These are phyloP conservation scores for Heliconius melpomene DNA, from an alignment of 1,140 invertebrate genomes.

Conservation along the genomic window DNA sequence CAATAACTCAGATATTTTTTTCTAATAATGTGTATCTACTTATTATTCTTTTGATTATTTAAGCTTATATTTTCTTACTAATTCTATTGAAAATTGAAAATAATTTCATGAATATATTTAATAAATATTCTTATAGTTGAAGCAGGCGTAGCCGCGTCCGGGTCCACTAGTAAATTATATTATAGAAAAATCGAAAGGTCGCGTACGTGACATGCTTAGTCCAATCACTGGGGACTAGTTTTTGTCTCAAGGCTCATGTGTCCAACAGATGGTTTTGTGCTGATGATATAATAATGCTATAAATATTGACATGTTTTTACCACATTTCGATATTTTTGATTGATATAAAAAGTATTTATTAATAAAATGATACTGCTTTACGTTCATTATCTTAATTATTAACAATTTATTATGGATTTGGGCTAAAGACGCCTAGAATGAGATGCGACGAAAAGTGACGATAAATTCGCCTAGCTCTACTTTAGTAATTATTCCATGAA, in stretches of 20 bases:
- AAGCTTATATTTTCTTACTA: too few relatives aligned
- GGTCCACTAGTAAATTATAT: background rate
- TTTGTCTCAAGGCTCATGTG: slow-evolving; percentile 49
- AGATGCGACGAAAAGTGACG: background rate
- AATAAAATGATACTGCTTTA: background rate
- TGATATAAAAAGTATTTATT: background rate
- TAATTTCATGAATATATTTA: too few relatives aligned
- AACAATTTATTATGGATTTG: background rate
- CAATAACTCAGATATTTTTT: too few relatives aligned
- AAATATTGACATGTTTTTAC: slow-evolving; percentile 1
- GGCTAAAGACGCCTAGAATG: background rate
- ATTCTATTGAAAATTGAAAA: too few relatives aligned
- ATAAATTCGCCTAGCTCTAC: too few relatives aligned
- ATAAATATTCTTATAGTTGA: too few relatives aligned
- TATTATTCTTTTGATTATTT: too few relatives aligned
- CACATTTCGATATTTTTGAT: background rate
- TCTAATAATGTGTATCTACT: too few relatives aligned
- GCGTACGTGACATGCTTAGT: slow-evolving; percentile 45
- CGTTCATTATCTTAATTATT: background rate
- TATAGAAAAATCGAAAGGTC: slow-evolving; percentile 37
- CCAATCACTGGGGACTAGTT: slow-evolving; percentile 50
- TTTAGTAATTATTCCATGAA: background rate
- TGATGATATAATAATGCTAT: slow-evolving; percentile 12
- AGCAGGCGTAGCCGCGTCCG: too few relatives aligned
- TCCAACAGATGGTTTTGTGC: slow-evolving; percentile 43